A percentile compares a stretch with the other conserved stretches of the same genome.
Conservation (phyloP, 2,113 vertebrate species). For the Leptobrachium leishanense region DNA sequence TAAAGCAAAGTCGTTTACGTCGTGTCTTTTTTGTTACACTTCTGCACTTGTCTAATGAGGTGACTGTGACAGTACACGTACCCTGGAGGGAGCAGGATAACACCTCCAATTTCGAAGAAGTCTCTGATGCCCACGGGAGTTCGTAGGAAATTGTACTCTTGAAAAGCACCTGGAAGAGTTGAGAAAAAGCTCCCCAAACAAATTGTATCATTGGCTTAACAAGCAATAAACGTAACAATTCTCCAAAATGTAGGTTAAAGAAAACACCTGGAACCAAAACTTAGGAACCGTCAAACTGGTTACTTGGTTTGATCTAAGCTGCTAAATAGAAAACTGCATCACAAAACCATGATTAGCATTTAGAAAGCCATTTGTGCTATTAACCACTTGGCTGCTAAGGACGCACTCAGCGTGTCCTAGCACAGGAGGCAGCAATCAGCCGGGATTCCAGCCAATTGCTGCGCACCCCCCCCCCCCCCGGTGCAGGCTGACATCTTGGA, state of each 20-base stretch:
- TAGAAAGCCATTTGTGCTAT: too few species aligned
- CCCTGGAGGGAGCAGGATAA: conserved; percentile 15
- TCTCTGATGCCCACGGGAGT: conserved; percentile 3
- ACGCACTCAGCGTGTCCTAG: too few species aligned
- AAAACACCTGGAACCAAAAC: too few species aligned
- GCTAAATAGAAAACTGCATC: too few species aligned
- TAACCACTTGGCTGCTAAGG: too few species aligned
- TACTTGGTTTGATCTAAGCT: neutral
- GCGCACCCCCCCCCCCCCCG: too few species aligned
- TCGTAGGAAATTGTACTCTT: conserved; percentile 6
- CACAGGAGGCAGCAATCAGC: too few species aligned
- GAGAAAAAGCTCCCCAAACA: conserved; percentile 27
- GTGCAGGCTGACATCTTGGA: too few species aligned
- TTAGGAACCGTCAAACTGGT: neutral
- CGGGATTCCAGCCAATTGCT: too few species aligned
- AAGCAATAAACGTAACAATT: neutral
- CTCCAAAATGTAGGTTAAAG: conserved; percentile 27
- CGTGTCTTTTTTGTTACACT: neutral
- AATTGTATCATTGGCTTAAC: conserved; percentile 6
- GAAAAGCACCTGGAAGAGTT: conserved; percentile 6
- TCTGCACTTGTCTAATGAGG: conserved; percentile 27
- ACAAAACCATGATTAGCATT: too few species aligned
- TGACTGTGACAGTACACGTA: conserved; percentile 23
- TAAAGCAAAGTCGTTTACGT: too few species aligned
- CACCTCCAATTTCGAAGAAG: conserved; percentile 14